Base-by-base conservation (phyloP, 2,888 invertebrate species). In the Rhamphomyia laevipes region DNA sequence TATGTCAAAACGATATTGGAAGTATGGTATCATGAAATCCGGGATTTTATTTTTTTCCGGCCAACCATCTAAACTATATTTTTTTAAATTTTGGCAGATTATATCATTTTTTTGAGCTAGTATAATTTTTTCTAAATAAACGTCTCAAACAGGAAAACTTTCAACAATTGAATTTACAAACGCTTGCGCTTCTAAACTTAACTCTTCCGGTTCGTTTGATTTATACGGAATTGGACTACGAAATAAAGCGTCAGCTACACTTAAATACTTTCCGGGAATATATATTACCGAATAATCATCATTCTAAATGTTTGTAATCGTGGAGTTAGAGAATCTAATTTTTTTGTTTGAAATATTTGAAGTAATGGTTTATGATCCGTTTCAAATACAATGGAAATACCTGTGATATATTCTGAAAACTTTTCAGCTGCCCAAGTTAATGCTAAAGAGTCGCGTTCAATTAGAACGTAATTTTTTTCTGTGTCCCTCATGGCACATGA, bases 351-450 rank as follows among this genome's bases (percentile, higher is more conserved):
- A 2, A 49, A 16, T 1, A 51, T 2, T 12, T 48, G 51, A 2
- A 47, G 33, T 13, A 51, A 30, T 3, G 51, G 49, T 15, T 49
- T 51, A 23, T 49, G 49, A 13, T 49, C 44, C 1, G 51, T 49
- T 43, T 49, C 51, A 44, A 51, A 51, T 13, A 43, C 40, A 1
- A 46, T 16, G 2, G 43, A 23, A 17, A 49, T 13, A 4, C 47
- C 49, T 33, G 43, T 42, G n/a, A 47, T 47, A 13, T 49, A 51
- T 16, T 51, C 49, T 1, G 45, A 31, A 35, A 51, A 46, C 21
- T 51, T 49, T 6, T 48, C 51, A 1, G 48, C 47, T 7, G 48
- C 48, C 51, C 48, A 51, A 6, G 43, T 45, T 11, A 45, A 47
- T 10, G 43, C 46, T 21, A 51, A 41, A 17, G 46, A 42, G 23